phyloP scores from a whole-genome alignment of 2,888 invertebrate species.

The Salticus scenicus region DNA sequence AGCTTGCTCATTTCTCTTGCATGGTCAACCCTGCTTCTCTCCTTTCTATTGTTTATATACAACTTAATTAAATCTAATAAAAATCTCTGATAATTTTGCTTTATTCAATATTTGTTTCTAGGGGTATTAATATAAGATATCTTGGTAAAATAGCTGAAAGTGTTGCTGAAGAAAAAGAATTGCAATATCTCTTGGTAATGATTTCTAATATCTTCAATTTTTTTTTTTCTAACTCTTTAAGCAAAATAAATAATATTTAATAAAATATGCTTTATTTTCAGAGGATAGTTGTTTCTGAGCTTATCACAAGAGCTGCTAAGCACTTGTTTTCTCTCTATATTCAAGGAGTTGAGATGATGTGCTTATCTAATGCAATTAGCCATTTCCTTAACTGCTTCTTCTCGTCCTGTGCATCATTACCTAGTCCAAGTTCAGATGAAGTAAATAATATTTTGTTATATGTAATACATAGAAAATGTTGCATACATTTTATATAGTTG shows the following conservation, averaged over 20 bases:
- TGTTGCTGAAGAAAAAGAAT: constrained; percentile 84
- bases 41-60: no score
- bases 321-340: constrained; percentile 94
- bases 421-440: constrained; percentile 83
- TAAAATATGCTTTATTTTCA: constrained; percentile 76
- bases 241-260: not conserved
- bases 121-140: constrained; percentile 97
- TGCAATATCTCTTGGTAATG: constrained; percentile 83
- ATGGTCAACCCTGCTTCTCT: no score
- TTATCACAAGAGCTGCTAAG: constrained; percentile 91
- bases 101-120: no score
- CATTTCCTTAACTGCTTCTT: constrained; percentile 98
- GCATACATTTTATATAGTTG: no score
- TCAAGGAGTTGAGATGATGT: constrained; percentile 93
- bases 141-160: constrained; percentile 92
- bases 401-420: constrained; percentile 84
- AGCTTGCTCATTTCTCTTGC: no score
- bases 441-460: constrained; percentile 76
- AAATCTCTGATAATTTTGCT: no score
- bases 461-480: no score
- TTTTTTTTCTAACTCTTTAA: not conserved
- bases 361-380: constrained; percentile 90
- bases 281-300: constrained; percentile 91
- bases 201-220: constrained; percentile 67
- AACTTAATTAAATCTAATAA: no score